Conservation (phyloP, 2,113 vertebrate genomes). For the Tringa solitaria region DNA sequence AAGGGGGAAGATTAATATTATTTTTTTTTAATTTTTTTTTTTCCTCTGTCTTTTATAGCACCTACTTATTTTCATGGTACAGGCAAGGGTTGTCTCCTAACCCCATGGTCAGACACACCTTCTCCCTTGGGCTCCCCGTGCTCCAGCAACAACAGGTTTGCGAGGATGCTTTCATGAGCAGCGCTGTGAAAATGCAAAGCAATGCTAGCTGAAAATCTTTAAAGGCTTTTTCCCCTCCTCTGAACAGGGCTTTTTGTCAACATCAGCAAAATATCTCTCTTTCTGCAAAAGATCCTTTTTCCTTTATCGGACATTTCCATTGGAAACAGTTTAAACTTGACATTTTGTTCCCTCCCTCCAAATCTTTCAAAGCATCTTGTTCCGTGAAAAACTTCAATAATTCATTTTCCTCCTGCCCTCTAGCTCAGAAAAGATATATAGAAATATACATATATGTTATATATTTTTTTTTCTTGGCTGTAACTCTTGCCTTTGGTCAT, state of each 20-base stretch:
- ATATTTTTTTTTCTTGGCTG: background rate
- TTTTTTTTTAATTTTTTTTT: background rate
- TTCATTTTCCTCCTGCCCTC: background rate
- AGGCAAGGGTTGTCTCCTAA: background rate
- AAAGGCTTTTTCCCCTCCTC: background rate
- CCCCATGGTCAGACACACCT: background rate
- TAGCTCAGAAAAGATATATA: background rate
- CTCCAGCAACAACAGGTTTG: background rate
- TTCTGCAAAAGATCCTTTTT: background rate
- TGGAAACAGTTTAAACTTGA: background rate
- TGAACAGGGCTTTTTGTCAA: background rate
- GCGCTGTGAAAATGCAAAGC: background rate
- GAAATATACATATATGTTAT: background rate
- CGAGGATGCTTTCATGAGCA: background rate
- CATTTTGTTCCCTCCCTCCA: background rate
- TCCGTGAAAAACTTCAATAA: background rate
- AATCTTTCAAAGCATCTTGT: background rate
- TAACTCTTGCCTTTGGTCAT: background rate
- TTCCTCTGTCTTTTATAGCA: background rate
- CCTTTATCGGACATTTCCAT: background rate
- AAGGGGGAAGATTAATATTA: background rate
- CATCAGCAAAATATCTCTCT: background rate
- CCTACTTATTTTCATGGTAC: background rate
- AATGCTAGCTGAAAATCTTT: background rate
- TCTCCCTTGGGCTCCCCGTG: background rate